Conservation (phyloP, 2,888 invertebrate genomes). For the Pycnomerus fuliginosus region DNA sequence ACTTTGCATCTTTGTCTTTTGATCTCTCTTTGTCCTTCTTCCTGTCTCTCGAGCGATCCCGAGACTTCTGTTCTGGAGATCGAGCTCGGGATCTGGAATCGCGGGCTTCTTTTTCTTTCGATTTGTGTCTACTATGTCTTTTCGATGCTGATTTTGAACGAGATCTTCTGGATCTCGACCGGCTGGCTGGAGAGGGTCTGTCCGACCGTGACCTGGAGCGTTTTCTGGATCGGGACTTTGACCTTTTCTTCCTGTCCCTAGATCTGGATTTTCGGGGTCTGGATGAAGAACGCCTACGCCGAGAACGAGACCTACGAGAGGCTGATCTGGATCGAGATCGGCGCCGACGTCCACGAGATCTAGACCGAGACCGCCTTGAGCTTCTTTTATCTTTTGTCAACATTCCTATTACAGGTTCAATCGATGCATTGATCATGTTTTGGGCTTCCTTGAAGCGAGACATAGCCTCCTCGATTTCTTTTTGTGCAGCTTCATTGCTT, state of each 20-base stretch:
- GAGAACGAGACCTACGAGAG: constrained; percentile 31
- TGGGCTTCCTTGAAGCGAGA: constrained; percentile 95
- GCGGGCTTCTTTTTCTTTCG: constrained; percentile 16
- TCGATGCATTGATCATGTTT: constrained; percentile 89
- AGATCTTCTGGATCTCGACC: constrained; percentile 42
- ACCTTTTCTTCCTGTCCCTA: constrained; percentile 46
- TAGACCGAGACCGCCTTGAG: constrained; percentile 46
- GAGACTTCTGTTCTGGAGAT: constrained; percentile 25
- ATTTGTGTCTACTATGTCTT: constrained; percentile 21
- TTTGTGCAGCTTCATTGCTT: constrained; percentile 92
- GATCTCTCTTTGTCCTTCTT: constrained; percentile 37
- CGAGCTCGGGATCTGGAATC: constrained; percentile 15
- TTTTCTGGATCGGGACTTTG: constrained; percentile 17
- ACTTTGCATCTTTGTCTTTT: constrained; percentile 43
- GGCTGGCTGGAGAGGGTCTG: constrained; percentile 25
- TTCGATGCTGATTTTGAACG: constrained; percentile 54
- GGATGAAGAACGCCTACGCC: constrained; percentile 38
- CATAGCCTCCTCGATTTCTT: constrained; percentile 97
- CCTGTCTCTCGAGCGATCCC: constrained; percentile 36
- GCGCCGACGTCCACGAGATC: constrained; percentile 53
- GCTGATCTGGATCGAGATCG: constrained; percentile 65
- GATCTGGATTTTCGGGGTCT: constrained; percentile 49
- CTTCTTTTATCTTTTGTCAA: constrained; percentile 82
- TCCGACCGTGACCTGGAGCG: background rate
- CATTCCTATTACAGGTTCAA: constrained; percentile 87